Evolutionary conservation across 2,113 vertebrate species (phyloP), one percentile per base, ranked within the genome.

Genomic region (Acanthochromis polyacanthus): DNA sequence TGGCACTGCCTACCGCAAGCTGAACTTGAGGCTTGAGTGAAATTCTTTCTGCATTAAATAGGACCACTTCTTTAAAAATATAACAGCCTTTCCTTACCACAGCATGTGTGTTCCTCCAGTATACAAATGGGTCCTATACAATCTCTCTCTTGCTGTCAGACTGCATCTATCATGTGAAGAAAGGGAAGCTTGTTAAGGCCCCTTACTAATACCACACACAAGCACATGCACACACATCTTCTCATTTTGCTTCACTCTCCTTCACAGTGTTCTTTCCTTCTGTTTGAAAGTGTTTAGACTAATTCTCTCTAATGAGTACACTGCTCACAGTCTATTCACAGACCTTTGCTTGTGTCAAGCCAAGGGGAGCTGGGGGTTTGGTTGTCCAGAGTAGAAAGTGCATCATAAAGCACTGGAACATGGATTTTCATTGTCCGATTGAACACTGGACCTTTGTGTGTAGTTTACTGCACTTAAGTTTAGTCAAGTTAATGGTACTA

Each of bases 291-390:
- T 62, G 55, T 85, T 82, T 74, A 69, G 65, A 75, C 11, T 89
- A 80, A 90, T 91, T 55, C 16, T 73, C 65, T 72, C 71, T 89
- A 90, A 91, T 91, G 85, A 92, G 84, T 66, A 69, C 79, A 45
- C 79, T 83, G 68, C 59, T 45, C 32, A 79, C 59, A 46, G 60
- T 57, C 80, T 59, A 59, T 80, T 88, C 75, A 89, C 45, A 87
- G 55, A 69, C 45, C 74, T 36, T 55, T 65, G 23, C 71, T 48
- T 74, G 57, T 75, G 50, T 72, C 58, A 84, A 30, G 22, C 0
- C 16, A 16, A 19, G 25, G 63, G 43, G 58, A 32, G 73, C 79
- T 12, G 15, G 16, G 38, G 12, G 28, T 32, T 55, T 25, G 12
- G 30, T 60, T 67, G 43, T 32, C 28, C 2, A 48, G 68, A 59